Evolutionary conservation across 2,797 vertebrate genomes (phyloP).

Genomic region (Paedocypris micromegethes): DNA sequence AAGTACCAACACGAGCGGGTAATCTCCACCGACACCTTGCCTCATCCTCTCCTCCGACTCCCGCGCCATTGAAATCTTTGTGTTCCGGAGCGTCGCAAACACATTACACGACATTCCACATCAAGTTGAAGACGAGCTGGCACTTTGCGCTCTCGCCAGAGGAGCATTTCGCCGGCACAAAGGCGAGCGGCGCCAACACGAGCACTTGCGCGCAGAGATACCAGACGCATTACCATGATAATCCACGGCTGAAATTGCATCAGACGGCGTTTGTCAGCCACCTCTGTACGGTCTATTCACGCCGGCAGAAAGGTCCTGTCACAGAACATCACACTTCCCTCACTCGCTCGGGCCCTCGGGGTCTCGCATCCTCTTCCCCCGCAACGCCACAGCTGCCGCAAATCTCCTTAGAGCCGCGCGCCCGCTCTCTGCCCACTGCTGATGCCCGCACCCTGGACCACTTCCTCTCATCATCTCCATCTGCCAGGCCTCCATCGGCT

Average conservation of each 20-base stretch:
- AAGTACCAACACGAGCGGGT: too few relatives aligned
- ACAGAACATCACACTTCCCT: constrained; percentile 70
- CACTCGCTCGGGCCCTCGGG: constrained; percentile 64
- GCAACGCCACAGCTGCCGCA: constrained; percentile 45
- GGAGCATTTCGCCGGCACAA: constrained; percentile 70
- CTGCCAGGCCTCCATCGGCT: constrained; percentile 28
- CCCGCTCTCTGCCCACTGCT: constrained; percentile 40
- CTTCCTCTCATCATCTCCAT: constrained; percentile 35
- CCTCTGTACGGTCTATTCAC: constrained; percentile 72
- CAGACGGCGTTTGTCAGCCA: constrained; percentile 66
- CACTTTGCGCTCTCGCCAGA: constrained; percentile 64
- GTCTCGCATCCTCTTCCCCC: constrained; percentile 70
- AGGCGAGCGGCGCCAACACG: constrained; percentile 66
- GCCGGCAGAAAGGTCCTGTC: constrained; percentile 66
- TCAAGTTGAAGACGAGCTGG: constrained; percentile 60
- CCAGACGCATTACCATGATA: constrained; percentile 71
- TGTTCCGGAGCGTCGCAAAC: constrained; percentile 71
- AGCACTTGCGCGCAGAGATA: constrained; percentile 68
- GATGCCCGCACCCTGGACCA: constrained; percentile 43
- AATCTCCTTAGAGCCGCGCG: constrained; percentile 44
- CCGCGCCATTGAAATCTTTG: constrained; percentile 65
- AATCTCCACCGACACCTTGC: too few relatives aligned
- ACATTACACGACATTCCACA: constrained; percentile 73
- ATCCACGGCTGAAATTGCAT: constrained; percentile 77
- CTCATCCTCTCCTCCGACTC: constrained; percentile 42